These are phyloP conservation scores for Atta cephalotes DNA, from an alignment of 1,140 invertebrate genomes.

Conservation along the genomic window DNA sequence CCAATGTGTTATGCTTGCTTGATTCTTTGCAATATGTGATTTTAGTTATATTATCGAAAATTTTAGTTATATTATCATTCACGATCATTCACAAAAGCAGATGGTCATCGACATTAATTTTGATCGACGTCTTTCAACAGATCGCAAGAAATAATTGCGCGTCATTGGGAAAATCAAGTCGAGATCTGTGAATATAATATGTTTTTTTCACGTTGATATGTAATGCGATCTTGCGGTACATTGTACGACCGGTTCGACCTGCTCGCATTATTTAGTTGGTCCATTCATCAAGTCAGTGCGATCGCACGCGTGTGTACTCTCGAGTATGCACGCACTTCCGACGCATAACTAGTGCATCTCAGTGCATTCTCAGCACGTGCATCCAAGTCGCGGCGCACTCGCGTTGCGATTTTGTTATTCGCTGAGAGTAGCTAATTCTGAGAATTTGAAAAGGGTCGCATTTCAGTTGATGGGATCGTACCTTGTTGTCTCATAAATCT, in stretches of 20 bases:
- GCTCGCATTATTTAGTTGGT: slow-evolving; percentile 18
- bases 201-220: background rate
- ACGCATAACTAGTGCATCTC: background rate
- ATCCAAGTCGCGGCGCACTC: background rate
- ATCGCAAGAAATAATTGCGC: background rate
- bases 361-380: slow-evolving; percentile 24
- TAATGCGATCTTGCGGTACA: slow-evolving; percentile 35
- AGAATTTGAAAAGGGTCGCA: slow-evolving; percentile 41
- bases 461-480: slow-evolving; percentile 47
- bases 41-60: background rate
- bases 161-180: background rate
- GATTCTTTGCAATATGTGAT: background rate
- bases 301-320: background rate
- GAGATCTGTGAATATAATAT: background rate
- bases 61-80: background rate
- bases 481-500: background rate
- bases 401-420: background rate
- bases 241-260: slow-evolving; percentile 26
- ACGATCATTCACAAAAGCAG: background rate
- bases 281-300: slow-evolving; percentile 45
- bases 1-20: background rate
- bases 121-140: background rate
- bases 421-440: background rate
- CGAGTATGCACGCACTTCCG: slow-evolving; percentile 20
- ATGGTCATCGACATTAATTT: background rate